Conservation (phyloP, 2,113 vertebrate species). For the Nannobrachium achirus region DNA sequence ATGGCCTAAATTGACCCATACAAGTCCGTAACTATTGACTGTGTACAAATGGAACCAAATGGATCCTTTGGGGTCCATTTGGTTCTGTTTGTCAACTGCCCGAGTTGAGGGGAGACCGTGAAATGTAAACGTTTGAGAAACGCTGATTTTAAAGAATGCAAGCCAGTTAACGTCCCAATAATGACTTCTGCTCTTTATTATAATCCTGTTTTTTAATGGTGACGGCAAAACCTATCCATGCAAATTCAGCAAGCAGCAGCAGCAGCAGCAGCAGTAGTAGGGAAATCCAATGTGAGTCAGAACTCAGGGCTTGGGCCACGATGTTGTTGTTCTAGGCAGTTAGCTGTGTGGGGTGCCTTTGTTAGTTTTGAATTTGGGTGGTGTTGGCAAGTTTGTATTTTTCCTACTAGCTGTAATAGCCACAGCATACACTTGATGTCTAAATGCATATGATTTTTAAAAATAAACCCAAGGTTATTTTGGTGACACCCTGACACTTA, state of each 20-base stretch:
- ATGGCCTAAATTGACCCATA: too few species aligned
- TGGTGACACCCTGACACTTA: constrained; percentile 30
- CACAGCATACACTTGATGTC: constrained; percentile 47
- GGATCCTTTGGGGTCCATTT: too few species aligned
- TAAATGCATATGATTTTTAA: constrained; percentile 57
- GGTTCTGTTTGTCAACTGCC: too few species aligned
- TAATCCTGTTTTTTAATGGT: background rate
- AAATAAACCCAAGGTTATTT: constrained; percentile 66
- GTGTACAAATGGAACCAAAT: too few species aligned
- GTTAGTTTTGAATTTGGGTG: constrained; percentile 51
- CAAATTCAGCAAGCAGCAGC: too few species aligned
- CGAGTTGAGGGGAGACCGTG: too few species aligned
- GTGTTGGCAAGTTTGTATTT: constrained; percentile 64
- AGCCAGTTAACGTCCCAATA: too few species aligned
- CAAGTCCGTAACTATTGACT: too few species aligned
- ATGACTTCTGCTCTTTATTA: too few species aligned
- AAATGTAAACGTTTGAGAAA: too few species aligned
- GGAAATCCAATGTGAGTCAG: constrained; percentile 18
- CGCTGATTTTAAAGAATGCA: too few species aligned
- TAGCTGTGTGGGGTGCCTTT: constrained; percentile 52
- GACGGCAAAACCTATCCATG: background rate
- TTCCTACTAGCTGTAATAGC: constrained; percentile 61
- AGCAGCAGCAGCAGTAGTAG: background rate
- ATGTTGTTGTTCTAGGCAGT: constrained; percentile 21
- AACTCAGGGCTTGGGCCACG: constrained; percentile 43